Evolutionary conservation across 2,797 vertebrate species (phyloP).

Genomic region (Esox masquinongy): DNA sequence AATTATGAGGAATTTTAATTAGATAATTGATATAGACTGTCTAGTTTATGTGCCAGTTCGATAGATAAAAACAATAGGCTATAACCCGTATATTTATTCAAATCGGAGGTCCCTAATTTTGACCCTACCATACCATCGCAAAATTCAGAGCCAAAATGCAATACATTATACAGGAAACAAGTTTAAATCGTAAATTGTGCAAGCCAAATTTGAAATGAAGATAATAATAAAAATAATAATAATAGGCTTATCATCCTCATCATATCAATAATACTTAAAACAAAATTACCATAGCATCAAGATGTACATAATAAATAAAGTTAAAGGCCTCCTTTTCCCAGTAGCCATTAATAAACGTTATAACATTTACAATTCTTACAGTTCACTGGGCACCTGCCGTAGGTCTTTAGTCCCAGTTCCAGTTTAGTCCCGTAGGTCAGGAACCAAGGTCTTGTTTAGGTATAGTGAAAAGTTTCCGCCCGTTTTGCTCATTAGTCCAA

Average conservation of each 20-base stretch:
- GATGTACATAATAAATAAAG: conserved; percentile 91
- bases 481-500: conserved; percentile 62
- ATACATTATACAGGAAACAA: conserved; percentile 71
- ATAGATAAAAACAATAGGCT: conserved; percentile 72
- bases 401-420: conserved; percentile 67
- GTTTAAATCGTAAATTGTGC: conserved; percentile 73
- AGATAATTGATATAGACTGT: conserved; percentile 70
- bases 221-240: conserved; percentile 61
- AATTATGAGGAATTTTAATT: conserved; percentile 42
- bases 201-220: conserved; percentile 78
- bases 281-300: conserved; percentile 80
- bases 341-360: conserved; percentile 82
- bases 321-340: conserved; percentile 82
- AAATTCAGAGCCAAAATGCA: conserved; percentile 60
- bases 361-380: conserved; percentile 92
- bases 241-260: too few relatives aligned
- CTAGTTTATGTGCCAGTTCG: conserved; percentile 65
- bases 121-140: conserved; percentile 55
- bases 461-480: conserved; percentile 66
- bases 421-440: conserved; percentile 54
- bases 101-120: conserved; percentile 65
- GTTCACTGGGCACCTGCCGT: conserved; percentile 80
- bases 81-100: conserved; percentile 74
- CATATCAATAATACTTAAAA: conserved; percentile 60
- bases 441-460: conserved; percentile 63